Evolutionary conservation across 1,140 invertebrate species (phyloP).

Genomic region (Drosophila obscura): DNA sequence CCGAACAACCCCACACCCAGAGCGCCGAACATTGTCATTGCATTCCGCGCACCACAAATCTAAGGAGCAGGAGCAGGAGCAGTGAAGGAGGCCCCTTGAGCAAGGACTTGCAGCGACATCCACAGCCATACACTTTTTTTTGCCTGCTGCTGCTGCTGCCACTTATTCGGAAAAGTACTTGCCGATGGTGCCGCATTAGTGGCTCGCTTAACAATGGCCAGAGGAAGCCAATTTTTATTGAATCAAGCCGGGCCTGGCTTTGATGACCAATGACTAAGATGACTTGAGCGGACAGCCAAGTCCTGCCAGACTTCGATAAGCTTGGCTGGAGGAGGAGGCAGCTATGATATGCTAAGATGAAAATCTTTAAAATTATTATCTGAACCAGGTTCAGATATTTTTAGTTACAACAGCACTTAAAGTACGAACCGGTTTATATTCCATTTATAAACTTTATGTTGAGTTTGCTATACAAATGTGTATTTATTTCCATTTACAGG

Average conservation of each 20-base stretch:
- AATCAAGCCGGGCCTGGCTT: conserved; percentile 31
- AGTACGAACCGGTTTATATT: too few species aligned
- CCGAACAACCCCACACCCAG: conserved; percentile 15
- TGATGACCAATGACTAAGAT: conserved; percentile 37
- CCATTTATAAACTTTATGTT: too few species aligned
- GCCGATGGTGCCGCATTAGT: conserved; percentile 69
- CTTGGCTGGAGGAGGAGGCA: background rate
- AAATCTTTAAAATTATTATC: too few species aligned
- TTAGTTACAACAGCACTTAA: too few species aligned
- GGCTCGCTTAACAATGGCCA: conserved; percentile 64
- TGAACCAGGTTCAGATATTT: too few species aligned
- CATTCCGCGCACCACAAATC: conserved; percentile 30
- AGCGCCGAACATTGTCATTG: conserved; percentile 65
- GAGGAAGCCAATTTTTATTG: conserved; percentile 73
- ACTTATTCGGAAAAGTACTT: conserved; percentile 64
- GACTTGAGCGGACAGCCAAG: conserved; percentile 12
- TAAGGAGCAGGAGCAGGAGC: background rate
- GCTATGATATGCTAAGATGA: too few species aligned
- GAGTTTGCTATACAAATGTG: too few species aligned
- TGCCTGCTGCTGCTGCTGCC: conserved; percentile 31
- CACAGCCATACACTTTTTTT: conserved; percentile 48
- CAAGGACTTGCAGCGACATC: too few species aligned
- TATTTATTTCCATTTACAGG: too few species aligned
- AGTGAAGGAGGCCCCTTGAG: background rate
- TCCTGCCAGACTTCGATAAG: conserved; percentile 25